These are phyloP conservation scores for Sitta europaea DNA, from an alignment of 2,113 vertebrate genomes.

Conservation along the genomic window DNA sequence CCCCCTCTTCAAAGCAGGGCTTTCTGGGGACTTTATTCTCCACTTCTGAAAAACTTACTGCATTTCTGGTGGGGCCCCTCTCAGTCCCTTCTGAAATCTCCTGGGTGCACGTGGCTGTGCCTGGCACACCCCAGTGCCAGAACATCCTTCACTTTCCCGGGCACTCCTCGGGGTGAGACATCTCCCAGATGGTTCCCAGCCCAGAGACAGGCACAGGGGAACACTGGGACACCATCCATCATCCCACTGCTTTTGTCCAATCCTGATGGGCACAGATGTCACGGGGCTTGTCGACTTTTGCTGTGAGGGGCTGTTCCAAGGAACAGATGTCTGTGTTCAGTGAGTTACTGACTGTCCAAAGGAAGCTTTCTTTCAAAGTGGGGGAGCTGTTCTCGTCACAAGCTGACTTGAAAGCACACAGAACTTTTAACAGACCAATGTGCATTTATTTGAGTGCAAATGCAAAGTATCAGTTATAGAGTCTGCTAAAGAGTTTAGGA, in stretches of 20 bases:
- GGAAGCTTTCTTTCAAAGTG: neutral
- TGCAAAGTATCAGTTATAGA: neutral
- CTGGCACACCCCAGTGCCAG: neutral
- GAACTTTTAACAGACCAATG: neutral
- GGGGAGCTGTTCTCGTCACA: neutral
- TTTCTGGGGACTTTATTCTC: neutral
- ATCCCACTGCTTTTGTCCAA: neutral
- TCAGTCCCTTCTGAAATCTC: neutral
- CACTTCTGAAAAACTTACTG: neutral
- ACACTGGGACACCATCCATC: neutral
- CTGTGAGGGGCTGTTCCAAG: neutral
- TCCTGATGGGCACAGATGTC: conserved; percentile 43
- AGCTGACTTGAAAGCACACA: neutral
- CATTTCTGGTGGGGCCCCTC: neutral
- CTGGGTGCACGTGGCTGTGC: neutral
- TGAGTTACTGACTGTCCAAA: neutral
- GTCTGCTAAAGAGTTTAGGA: neutral
- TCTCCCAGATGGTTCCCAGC: neutral
- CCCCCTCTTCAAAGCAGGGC: neutral
- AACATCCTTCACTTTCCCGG: neutral
- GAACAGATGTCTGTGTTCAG: neutral
- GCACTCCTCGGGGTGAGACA: fast-evolving
- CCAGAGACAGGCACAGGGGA: neutral
- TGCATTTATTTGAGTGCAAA: neutral
- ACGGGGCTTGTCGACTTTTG: conserved; percentile 1